phyloP scores from a whole-genome alignment of 2,888 invertebrate species.

The Idaea aversata region DNA sequence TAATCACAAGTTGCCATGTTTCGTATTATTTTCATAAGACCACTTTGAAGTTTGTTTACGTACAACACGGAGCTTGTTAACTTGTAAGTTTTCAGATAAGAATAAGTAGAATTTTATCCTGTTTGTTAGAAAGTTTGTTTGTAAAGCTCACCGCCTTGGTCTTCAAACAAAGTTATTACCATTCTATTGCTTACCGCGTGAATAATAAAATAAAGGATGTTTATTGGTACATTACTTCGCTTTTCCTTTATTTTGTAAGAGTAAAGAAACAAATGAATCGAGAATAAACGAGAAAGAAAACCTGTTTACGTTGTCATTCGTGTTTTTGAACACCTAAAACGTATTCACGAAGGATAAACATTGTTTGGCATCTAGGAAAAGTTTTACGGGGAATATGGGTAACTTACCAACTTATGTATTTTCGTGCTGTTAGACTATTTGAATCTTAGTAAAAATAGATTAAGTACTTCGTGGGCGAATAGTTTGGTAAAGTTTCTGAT shows the following conservation, averaged over 20 bases:
- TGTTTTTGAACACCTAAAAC: background rate
- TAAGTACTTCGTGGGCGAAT: background rate
- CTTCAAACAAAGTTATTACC: background rate
- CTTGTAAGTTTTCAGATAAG: background rate
- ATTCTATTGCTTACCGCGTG: background rate
- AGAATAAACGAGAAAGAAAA: background rate
- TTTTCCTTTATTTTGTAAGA: background rate
- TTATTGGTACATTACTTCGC: background rate
- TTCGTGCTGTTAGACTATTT: background rate
- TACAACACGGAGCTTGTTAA: background rate
- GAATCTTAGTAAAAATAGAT: background rate
- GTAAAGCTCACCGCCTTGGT: background rate
- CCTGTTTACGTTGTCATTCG: constrained; percentile 1
- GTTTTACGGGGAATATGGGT: background rate
- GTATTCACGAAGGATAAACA: background rate
- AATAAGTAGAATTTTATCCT: background rate
- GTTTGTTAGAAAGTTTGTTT: background rate
- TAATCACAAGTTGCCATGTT: background rate
- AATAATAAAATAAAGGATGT: constrained; percentile 1
- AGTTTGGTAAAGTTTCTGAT: background rate
- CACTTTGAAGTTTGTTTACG: background rate
- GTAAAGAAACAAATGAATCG: background rate
- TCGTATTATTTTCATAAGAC: background rate
- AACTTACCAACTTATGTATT: background rate
- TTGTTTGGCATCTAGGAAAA: background rate